Evolutionary conservation across 2,113 vertebrate genomes (phyloP).

Genomic region (Carassius gibelio): DNA sequence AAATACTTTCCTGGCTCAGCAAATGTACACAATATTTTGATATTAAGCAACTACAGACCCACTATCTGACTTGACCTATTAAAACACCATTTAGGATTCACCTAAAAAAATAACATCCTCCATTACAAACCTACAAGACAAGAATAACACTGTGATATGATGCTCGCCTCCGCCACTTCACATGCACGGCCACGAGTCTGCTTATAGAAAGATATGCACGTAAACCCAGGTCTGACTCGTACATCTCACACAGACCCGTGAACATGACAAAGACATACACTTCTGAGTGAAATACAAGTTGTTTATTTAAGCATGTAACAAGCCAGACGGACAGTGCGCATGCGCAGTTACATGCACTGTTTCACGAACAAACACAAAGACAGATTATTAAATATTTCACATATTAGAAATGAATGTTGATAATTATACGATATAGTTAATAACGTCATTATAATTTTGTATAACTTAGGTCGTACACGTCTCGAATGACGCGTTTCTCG

Average conservation of each 20-base stretch:
- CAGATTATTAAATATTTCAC: not conserved
- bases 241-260: not conserved
- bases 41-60: not conserved
- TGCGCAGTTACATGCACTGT: not conserved
- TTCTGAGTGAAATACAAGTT: not conserved
- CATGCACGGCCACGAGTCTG: constrained; percentile 31
- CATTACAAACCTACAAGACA: not conserved
- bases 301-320: not conserved
- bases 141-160: not conserved
- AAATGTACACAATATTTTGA: not conserved
- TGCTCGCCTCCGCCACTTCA: not conserved
- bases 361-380: not conserved
- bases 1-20: too few relatives aligned
- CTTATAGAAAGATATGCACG: not conserved
- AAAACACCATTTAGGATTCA: not conserved
- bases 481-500: not conserved
- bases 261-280: not conserved
- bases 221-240: too few relatives aligned
- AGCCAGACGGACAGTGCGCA: not conserved
- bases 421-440: not conserved
- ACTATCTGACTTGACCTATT: not conserved
- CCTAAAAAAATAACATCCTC: not conserved
- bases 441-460: not conserved
- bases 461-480: not conserved
- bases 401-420: not conserved